Base-by-base conservation (phyloP, 2,797 vertebrate species). In the Danio albolineatus region DNA sequence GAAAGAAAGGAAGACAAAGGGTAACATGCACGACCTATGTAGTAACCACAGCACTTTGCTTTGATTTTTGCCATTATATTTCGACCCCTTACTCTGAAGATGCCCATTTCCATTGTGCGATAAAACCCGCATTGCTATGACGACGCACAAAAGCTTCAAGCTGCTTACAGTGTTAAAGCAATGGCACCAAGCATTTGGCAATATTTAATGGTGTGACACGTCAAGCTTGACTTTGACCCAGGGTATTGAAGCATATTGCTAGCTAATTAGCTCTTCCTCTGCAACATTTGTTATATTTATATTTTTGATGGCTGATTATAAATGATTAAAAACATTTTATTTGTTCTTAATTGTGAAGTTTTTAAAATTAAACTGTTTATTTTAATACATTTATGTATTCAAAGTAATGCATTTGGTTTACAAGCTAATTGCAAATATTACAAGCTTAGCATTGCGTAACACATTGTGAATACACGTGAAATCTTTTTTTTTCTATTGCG, bases 1-100 rank as follows among this genome's bases (percentile, higher is more conserved):
- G 49, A 76, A 69, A 57, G 53, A 67, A 70, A 64, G n/a, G 28
- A 64, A 72, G 66, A 81, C 49, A 82, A 82, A 71, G 73, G 53
- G 66, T 71, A 56, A 76, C 51, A 48, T 53, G 46, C 14, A 51
- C 38, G 7, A 56, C 57, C 66, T 71, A 71, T 62, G 66, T 61
- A 61, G 44, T 78, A 71, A 71, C 56, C 10, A 7, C 38, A 61
- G 46, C 66, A 71, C 46, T 78, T 48, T 12, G 44, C 44, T 70
- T 78, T 69, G n/a, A 51, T 69, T 60, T 78, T 21, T 51, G 36
- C 53, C 46, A 53, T 78, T 78, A 49, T 78, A 16, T 62, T 71
- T 41, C 38, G 38, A 78, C 65, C 44, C 76, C 66, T 78, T 12
- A 21, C 76, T 78, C 28, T 12, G 28, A 17, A 57, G 51, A 77